Percentiles rank a stretch among this genome's conserved stretches.
Evolutionary conservation across 2,888 invertebrate genomes (phyloP).

Genomic region (Trypoxylon attenuatum): DNA sequence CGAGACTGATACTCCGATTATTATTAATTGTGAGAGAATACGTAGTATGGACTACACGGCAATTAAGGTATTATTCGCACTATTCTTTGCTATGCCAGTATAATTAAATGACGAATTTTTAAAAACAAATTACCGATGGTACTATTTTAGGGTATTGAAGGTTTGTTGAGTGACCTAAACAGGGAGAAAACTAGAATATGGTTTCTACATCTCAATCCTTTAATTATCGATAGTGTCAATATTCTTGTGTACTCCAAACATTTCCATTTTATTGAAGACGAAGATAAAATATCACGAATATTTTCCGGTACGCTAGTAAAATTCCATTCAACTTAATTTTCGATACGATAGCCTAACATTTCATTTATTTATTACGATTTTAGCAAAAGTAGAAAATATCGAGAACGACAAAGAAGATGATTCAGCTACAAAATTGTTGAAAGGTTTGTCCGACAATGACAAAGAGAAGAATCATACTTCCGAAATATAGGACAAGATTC

Average conservation of each 20-base stretch:
- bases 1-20: conserved; percentile 75
- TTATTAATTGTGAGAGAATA: conserved; percentile 81
- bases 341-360: too few species aligned
- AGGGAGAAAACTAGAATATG: conserved; percentile 76
- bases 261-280: conserved; percentile 53
- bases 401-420: too few species aligned
- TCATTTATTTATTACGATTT: too few species aligned
- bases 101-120: neutral
- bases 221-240: conserved; percentile 61
- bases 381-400: too few species aligned
- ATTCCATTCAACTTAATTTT: too few species aligned
- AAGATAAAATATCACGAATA: conserved; percentile 51
- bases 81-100: conserved; percentile 1
- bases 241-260: conserved; percentile 47
- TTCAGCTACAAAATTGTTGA: too few species aligned
- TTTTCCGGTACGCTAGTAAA: conserved; percentile 42
- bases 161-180: conserved; percentile 77
- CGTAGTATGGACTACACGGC: conserved; percentile 83
- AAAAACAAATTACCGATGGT: too few species aligned
- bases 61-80: conserved; percentile 75
- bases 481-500: too few species aligned
- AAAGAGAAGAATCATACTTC: too few species aligned
- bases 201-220: conserved; percentile 73
- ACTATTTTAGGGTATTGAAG: conserved; percentile 77
- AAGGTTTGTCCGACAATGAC: too few species aligned